A percentile compares a stretch with the other conserved stretches of the same genome.
These are phyloP conservation scores for Sardinella longiceps DNA, from an alignment of 2,797 vertebrate genomes.

Conservation along the genomic window DNA sequence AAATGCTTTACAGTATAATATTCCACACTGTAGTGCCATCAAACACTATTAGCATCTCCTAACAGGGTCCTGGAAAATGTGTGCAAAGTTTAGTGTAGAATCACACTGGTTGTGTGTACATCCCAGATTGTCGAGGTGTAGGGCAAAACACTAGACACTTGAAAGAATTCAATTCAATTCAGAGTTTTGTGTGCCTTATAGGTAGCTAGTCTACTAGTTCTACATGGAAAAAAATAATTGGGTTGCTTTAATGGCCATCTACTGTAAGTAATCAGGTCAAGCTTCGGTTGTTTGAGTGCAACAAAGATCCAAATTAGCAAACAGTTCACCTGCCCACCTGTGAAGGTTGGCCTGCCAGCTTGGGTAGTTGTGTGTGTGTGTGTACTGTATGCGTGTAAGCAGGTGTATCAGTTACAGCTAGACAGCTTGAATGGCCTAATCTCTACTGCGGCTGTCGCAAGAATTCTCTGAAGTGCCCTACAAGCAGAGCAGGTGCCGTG, in stretches of 20 bases:
- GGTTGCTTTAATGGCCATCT: not conserved
- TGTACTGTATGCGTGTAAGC: not conserved
- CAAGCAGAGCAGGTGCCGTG: not conserved
- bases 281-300: not conserved
- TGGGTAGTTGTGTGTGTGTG: not conserved
- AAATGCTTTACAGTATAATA: too few relatives aligned
- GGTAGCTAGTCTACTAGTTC: not conserved
- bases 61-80: too few relatives aligned
- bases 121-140: too few relatives aligned
- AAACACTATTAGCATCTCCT: not conserved
- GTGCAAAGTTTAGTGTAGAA: too few relatives aligned
- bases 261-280: not conserved
- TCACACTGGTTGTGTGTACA: too few relatives aligned
- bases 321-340: not conserved
- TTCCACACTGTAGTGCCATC: too few relatives aligned
- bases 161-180: too few relatives aligned
- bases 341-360: not conserved
- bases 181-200: not conserved
- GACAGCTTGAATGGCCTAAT: conserved; percentile 25
- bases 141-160: too few relatives aligned
- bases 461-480: not conserved
- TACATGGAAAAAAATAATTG: too few relatives aligned
- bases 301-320: not conserved
- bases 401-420: conserved; percentile 13
- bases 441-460: not conserved